phyloP scores from a whole-genome alignment of 2,797 vertebrate genomes.

The Cephalopachus bancanus region DNA sequence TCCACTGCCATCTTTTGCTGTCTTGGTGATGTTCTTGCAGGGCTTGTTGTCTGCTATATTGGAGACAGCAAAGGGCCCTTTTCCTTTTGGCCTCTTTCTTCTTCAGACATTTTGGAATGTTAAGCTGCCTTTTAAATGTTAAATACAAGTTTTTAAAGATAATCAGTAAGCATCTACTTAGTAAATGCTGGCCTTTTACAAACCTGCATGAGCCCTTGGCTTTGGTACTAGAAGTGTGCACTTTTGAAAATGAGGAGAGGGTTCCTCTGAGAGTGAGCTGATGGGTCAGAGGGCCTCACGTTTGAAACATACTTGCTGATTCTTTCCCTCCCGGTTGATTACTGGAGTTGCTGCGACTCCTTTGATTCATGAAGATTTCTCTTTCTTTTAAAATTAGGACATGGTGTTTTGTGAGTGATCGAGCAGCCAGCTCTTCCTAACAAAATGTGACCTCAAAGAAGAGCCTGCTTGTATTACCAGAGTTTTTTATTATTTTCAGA shows the following conservation, averaged over 20 bases:
- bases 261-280: neutral
- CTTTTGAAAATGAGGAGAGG: neutral
- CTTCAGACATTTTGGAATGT: slow-evolving; percentile 22
- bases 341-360: neutral
- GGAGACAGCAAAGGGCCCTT: no score
- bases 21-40: neutral
- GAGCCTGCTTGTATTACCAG: neutral
- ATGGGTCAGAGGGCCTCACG: neutral
- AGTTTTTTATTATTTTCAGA: slow-evolving; percentile 24
- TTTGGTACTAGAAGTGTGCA: neutral
- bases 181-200: neutral
- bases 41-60: neutral
- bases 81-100: neutral
- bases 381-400: slow-evolving; percentile 63
- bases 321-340: neutral
- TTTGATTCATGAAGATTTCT: neutral
- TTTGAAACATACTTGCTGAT: neutral
- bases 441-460: slow-evolving; percentile 3
- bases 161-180: neutral
- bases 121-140: neutral
- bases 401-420: neutral
- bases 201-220: neutral
- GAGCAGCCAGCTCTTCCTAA: neutral
- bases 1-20: neutral
- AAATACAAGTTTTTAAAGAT: slow-evolving; percentile 22